Evolutionary conservation across 2,113 vertebrate species (phyloP), one percentile per base, ranked within the genome.

Genomic region (Turnix velox): DNA sequence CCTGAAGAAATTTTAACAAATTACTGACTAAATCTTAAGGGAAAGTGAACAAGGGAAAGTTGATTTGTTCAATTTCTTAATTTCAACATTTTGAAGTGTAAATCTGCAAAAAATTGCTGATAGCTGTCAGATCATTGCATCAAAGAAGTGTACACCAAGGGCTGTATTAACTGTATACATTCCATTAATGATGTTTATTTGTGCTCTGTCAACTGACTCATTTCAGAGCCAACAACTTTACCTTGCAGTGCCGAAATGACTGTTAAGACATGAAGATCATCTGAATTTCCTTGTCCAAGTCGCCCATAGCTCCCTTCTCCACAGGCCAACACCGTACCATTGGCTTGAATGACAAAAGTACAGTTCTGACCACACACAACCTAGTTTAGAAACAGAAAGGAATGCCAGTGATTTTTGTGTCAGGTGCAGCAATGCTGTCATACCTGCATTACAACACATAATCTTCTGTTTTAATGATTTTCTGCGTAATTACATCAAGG

Each of bases 331-430:
- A 98, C 98, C 0, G 98, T 98, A 54, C 98, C 98, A 76, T 98
- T 98, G 10, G 98, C 98, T 88, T 98, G 98, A 84, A 98, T 98
- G 72, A 98, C 98, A 90, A 98, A 98, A 55, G 98, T 98, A 48
- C 98, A 98, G 37, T 98, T 98, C 94, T 98, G 98, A 67, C 98
- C 98, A 96, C 98, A 98, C 86, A 98, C 95, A 57, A 98, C 98
- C 98, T 98, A 73, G 57, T 51, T 91, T 3, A 84, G 57, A 72
- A 92, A 96, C 90, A 78, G 0, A 18, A 59, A 68, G 13, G 6
- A 19, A 8, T 28, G 42, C 39, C 12, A 69, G 42, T 10, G 3
- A 63, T 46, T 48, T 33, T 13, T 19, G 14, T 14, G 39, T 46
- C 57, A 35, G 43, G 68, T n/a, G 37, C n/a, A 91, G 37, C 31